phyloP scores from a whole-genome alignment of 2,113 vertebrate genomes.

The Clinocottus analis region DNA sequence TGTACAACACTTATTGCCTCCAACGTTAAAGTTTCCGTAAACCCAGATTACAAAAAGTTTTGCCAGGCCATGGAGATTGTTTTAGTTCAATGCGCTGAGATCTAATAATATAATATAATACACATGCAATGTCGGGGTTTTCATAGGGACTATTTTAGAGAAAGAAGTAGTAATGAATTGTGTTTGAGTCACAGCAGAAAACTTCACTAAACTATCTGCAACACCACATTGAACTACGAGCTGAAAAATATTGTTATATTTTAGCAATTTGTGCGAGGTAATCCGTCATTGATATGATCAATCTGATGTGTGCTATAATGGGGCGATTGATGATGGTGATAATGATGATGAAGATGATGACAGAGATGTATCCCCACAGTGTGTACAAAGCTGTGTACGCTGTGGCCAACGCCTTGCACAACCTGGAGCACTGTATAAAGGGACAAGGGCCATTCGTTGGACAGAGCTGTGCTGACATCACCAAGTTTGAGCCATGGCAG shows the following conservation, averaged over 20 bases:
- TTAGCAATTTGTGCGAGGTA: background rate
- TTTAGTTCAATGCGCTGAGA: too few relatives aligned
- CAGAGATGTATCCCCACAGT: constrained; percentile 57
- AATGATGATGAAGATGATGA: constrained; percentile 8
- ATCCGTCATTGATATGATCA: background rate
- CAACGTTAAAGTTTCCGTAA: background rate
- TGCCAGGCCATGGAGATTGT: background rate
- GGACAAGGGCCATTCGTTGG: constrained; percentile 80
- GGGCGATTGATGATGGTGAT: background rate
- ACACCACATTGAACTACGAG: background rate
- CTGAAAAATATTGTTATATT: background rate
- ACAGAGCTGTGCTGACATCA: constrained; percentile 79
- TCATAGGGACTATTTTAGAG: too few relatives aligned
- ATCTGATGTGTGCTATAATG: background rate
- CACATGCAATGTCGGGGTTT: too few relatives aligned
- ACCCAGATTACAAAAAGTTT: background rate
- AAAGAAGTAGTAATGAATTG: too few relatives aligned
- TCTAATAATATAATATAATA: too few relatives aligned
- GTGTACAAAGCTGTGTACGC: constrained; percentile 88
- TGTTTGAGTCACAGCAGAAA: too few relatives aligned
- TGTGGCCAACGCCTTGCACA: constrained; percentile 86
- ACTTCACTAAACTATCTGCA: background rate
- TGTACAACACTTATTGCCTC: background rate
- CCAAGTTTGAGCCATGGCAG: constrained; percentile 87
- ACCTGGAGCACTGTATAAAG: constrained; percentile 76